A percentile compares a stretch with the other conserved stretches of the same genome.
phyloP scores from a whole-genome alignment of 2,797 vertebrate species.

The Huso huso region DNA sequence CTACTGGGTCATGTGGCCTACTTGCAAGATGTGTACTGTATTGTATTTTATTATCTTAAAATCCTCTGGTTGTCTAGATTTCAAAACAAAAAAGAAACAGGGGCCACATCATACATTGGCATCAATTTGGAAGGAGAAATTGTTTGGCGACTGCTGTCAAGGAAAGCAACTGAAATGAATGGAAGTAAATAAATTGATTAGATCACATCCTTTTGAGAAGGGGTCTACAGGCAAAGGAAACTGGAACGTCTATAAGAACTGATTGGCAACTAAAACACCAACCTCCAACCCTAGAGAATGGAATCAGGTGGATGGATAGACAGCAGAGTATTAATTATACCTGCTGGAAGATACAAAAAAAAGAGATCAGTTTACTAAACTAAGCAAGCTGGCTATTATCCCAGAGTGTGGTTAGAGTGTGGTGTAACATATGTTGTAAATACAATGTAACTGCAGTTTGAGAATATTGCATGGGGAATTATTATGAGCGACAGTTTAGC shows the following conservation, averaged over 20 bases:
- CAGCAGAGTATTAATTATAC: background rate
- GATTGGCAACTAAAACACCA: constrained; percentile 9
- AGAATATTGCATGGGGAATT: too few species aligned
- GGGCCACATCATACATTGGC: background rate
- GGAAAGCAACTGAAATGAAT: background rate
- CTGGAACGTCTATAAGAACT: background rate
- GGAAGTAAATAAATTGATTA: constrained; percentile 5
- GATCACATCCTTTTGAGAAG: background rate
- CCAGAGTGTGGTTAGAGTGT: too few species aligned
- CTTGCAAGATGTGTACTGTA: background rate
- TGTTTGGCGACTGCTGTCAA: constrained; percentile 7
- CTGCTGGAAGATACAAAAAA: background rate
- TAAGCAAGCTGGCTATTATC: too few species aligned
- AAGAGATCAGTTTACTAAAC: too few species aligned
- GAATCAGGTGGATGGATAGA: background rate
- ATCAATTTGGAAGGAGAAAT: constrained; percentile 7
- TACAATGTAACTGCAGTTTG: too few species aligned
- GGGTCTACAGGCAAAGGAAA: background rate
- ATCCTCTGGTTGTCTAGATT: background rate
- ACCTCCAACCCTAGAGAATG: background rate
- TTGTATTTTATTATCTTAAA: constrained; percentile 8
- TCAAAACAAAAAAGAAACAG: constrained; percentile 2
- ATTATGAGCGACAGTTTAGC: too few species aligned
- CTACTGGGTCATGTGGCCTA: background rate
- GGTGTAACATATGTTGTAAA: too few species aligned